Evolutionary conservation across 2,113 vertebrate genomes (phyloP).

Genomic region (Ifrita kowaldi): DNA sequence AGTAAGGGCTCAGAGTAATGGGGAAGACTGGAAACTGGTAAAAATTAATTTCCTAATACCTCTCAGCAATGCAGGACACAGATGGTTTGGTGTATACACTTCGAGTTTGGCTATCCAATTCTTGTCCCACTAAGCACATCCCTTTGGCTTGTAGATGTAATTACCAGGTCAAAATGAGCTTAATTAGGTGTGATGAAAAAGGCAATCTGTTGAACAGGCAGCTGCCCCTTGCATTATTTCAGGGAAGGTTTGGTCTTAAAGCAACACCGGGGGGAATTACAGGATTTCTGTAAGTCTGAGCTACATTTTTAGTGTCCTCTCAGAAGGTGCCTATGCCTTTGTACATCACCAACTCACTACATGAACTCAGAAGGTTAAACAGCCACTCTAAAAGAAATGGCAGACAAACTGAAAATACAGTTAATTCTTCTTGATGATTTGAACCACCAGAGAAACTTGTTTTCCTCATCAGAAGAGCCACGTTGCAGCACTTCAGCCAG

Average conservation of each 20-base stretch:
- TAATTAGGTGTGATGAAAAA: not conserved
- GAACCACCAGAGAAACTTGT: not conserved
- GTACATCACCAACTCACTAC: rapidly evolving
- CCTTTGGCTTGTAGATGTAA: not conserved
- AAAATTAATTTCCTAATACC: not conserved
- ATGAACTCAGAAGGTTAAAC: not conserved
- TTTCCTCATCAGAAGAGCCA: not conserved
- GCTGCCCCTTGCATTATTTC: not conserved
- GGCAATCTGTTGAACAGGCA: not conserved
- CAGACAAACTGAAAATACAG: not conserved
- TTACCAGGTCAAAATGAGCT: not conserved
- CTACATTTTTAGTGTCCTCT: not conserved
- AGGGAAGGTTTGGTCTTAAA: not conserved
- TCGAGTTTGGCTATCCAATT: not conserved
- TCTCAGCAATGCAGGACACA: not conserved
- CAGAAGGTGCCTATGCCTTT: not conserved
- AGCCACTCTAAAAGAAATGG: not conserved
- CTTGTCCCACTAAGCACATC: not conserved
- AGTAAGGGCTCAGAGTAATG: not conserved
- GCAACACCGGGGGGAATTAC: not conserved
- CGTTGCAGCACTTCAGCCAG: not conserved
- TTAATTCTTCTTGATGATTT: not conserved
- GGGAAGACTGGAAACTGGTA: not conserved
- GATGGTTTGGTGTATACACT: not conserved
- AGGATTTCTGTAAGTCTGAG: not conserved